Percentiles rank a stretch among this genome's conserved stretches.
These are phyloP conservation scores for Drosophila limbata DNA, from an alignment of 2,888 invertebrate genomes.

Conservation along the genomic window DNA sequence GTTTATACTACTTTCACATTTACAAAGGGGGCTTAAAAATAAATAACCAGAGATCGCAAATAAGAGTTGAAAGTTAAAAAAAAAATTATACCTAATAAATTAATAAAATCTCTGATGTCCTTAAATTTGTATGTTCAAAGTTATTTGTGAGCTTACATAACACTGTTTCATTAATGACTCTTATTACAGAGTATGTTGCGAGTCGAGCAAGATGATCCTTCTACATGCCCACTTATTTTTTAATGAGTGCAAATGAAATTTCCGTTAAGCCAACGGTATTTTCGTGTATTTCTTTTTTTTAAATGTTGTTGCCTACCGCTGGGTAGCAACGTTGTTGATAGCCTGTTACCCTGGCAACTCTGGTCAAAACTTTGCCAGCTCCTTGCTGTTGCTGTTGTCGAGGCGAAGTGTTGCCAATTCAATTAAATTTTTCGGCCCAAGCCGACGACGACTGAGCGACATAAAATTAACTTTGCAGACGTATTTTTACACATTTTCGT, in stretches of 20 bases:
- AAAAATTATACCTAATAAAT: too few relatives aligned
- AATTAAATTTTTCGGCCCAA: conserved; percentile 63
- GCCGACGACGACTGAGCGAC: conserved; percentile 32
- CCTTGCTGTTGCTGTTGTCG: conserved; percentile 19
- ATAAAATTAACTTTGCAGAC: conserved; percentile 65
- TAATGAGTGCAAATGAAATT: conserved; percentile 75
- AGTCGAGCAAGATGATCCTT: conserved; percentile 1
- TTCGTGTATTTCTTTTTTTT: conserved; percentile 7
- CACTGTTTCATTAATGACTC: not conserved
- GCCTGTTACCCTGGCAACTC: conserved; percentile 54
- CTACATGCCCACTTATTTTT: conserved; percentile 40
- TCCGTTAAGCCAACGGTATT: conserved; percentile 55
- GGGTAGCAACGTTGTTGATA: conserved; percentile 21
- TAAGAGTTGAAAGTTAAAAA: too few relatives aligned
- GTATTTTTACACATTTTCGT: conserved; percentile 54
- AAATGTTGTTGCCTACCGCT: conserved; percentile 17
- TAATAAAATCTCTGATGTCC: too few relatives aligned
- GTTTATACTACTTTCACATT: too few relatives aligned
- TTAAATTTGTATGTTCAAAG: too few relatives aligned
- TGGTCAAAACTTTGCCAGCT: conserved; percentile 45
- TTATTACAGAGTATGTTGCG: conserved; percentile 27
- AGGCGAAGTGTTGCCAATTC: conserved; percentile 67
- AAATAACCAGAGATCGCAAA: too few relatives aligned
- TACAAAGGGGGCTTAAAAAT: too few relatives aligned
- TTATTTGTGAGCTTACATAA: too few relatives aligned